Base-by-base conservation (phyloP, 2,888 invertebrate species). In the Argyresthia goedartella region DNA sequence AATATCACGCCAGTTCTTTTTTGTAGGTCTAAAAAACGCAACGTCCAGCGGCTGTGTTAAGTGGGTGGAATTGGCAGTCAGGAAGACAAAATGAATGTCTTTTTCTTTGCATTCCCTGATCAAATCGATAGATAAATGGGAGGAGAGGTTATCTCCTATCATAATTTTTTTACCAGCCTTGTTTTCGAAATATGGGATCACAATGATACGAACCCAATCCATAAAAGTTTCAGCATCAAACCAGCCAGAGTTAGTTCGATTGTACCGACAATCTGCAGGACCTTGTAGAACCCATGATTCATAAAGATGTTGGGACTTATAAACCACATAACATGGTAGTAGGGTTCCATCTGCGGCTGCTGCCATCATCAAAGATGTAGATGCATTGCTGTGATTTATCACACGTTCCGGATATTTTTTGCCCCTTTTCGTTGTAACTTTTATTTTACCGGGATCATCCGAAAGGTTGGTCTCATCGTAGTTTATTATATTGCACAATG, bases 381-480 rank as follows among this genome's bases (percentile, higher is more conserved):
- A 41, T 25, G 34, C 25, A 25, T 50, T 50, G 41, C 16, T 16
- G 16, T 50, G 41, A 16, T 50, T 42, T 13, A 50, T 42, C 4
- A 50, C 33, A 8, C 50, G 41, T 25, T 50, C 50, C 10, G 50
- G 50, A 11, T 50, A 50, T 13, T 50, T 50, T 42, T n/a, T 13
- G 11, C 50, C 50, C 14, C 43, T n/a, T 15, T 43, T 50, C 4
- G 33, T 33, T 42, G 42, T 42, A 33, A 42, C 13, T 50, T 42
- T 50, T 39, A 15, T 49, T 14, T 14, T 14, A 4, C 49, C 41
- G 11, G 49, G 49, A 16, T 49, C 49, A n/a, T 49, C 49, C 11
- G 15, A 15, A 4, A 49, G 15, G 15, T 49, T 49, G 8, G 39
- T 49, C 42, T 50, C 50, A 25, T 50, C 16, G 34, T 50, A 42